Base-by-base conservation (phyloP, 1,140 invertebrate species). In the Caerostris darwini region DNA sequence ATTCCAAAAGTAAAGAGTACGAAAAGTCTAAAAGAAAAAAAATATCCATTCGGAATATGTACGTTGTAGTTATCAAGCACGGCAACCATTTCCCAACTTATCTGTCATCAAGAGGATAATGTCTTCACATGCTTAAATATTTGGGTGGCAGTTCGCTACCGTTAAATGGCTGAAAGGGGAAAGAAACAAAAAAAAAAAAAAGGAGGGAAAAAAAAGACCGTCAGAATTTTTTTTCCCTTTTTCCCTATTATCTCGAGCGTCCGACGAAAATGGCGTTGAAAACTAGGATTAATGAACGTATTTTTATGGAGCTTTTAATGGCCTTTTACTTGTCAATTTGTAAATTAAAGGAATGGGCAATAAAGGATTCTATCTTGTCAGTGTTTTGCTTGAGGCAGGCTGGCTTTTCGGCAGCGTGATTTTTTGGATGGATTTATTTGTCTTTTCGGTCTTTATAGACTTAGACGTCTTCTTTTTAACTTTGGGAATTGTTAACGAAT, bases 261-360 rank as follows among this genome's bases (percentile, higher is more conserved):
- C 34, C 34, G 57, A 87, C 19, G 54, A 69, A 71, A 67, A 90
- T 71, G 88, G 64, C 54, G 69, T 14, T 56, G 64, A 90, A 90
- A 67, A 69, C 64, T 7, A 92, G 90, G 90, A 92, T 92, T 92
- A 92, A 92, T 85, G 90, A 83, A 81, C 90, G 69, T 81, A 81
- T 92, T 92, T 92, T 92, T 92, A 92, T 92, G 90, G 90, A 83
- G n/a, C 90, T 54, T 92, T 92, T 92, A 92, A 92, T 92, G 90
- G 90, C 90, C 53, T 53, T 85, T 92, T 92, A 81, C 59, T 85
- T 92, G 90, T 92, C 90, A 92, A 92, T 92, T 92, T 92, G 90
- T 92, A 92, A 92, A 92, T 92, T 92, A 92, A 92, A 92, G 90
- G 53, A 85, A 92, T 92, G 82, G 90, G 58, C 81, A 85, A 83